These are phyloP conservation scores for Lochmaea capreae DNA, from an alignment of 2,888 invertebrate species.

Conservation along the genomic window DNA sequence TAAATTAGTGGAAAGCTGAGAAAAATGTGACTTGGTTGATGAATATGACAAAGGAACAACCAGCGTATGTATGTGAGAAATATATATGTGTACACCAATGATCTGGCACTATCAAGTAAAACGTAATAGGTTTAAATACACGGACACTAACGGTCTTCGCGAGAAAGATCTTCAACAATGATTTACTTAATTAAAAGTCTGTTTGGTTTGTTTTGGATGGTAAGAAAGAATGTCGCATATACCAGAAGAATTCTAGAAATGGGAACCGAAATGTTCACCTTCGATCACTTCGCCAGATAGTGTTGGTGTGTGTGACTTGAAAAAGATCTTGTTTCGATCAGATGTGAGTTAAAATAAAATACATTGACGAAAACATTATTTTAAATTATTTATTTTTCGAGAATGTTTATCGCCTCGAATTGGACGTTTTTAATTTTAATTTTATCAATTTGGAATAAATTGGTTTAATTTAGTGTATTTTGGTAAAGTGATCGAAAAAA, in stretches of 20 bases:
- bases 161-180: conserved; percentile 48
- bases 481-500: too few relatives aligned
- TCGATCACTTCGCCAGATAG: conserved; percentile 50
- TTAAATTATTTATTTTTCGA: neutral
- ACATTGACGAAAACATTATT: conserved; percentile 11
- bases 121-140: conserved; percentile 45
- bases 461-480: conserved; percentile 28
- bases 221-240: conserved; percentile 51
- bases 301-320: conserved; percentile 27
- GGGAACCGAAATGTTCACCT: conserved; percentile 51
- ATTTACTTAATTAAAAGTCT: conserved; percentile 53
- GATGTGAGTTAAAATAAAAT: neutral
- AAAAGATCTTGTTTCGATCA: conserved; percentile 35
- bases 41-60: too few relatives aligned
- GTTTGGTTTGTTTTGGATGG: conserved; percentile 16
- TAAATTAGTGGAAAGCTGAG: too few relatives aligned
- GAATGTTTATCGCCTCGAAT: neutral
- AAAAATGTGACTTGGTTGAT: too few relatives aligned
- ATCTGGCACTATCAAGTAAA: conserved; percentile 26
- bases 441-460: neutral
- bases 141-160: conserved; percentile 43
- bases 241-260: conserved; percentile 53
- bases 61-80: neutral
- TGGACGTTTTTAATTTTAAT: neutral
- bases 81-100: conserved; percentile 9